Conservation (phyloP, 2,113 vertebrate genomes). For the Tichodroma muraria region DNA sequence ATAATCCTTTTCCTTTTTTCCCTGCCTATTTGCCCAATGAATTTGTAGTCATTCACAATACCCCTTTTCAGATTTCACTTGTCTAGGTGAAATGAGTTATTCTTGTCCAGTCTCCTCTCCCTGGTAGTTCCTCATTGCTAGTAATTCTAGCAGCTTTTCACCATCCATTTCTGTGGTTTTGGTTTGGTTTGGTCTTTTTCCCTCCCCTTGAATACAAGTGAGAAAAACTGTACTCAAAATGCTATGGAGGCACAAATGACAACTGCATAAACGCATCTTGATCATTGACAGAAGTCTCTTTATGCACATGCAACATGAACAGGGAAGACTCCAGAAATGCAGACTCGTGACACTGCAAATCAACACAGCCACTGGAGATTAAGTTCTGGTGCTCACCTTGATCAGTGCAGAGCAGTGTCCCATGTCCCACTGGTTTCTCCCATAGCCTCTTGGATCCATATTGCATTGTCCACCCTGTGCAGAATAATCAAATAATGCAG, state of each 20-base stretch:
- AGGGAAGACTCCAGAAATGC: not conserved
- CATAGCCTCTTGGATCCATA: not conserved
- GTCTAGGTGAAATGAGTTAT: not conserved
- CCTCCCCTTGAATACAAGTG: not conserved
- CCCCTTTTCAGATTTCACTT: not conserved
- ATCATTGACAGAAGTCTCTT: not conserved
- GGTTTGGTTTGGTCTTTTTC: not conserved
- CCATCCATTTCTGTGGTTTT: not conserved
- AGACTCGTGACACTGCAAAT: not conserved
- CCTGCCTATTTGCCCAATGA: not conserved
- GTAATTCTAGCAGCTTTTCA: not conserved
- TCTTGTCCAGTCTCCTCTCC: not conserved
- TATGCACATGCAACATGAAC: not conserved
- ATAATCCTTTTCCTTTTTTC: not conserved
- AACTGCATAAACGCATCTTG: not conserved
- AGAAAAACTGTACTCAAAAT: not conserved
- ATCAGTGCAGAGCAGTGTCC: conserved; percentile 93
- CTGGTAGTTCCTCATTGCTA: not conserved
- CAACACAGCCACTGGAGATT: not conserved
- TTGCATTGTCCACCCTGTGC: not conserved
- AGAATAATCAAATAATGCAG: conserved; percentile 67
- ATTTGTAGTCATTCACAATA: not conserved
- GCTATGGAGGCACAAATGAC: not conserved
- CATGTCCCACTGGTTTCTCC: conserved; percentile 74
- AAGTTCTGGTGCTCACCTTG: conserved; percentile 75